Evolutionary conservation across 2,888 invertebrate genomes (phyloP).

Genomic region (Reticulitermes lucifugus): DNA sequence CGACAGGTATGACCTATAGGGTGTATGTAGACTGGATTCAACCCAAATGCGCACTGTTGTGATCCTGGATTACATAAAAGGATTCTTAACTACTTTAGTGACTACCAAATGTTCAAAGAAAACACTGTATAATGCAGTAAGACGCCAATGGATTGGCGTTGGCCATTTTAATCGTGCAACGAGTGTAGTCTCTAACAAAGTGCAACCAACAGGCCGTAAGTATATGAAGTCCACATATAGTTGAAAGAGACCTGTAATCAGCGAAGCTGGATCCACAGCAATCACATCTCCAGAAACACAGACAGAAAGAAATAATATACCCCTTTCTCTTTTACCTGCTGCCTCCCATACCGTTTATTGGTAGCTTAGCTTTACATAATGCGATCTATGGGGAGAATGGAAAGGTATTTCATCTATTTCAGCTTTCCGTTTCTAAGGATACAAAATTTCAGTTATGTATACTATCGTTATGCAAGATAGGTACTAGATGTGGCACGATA

Average conservation of each 20-base stretch:
- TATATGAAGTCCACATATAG: constrained; percentile 13
- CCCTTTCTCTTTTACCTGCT: constrained; percentile 8
- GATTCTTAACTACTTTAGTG: too few species aligned
- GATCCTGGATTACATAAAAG: too few species aligned
- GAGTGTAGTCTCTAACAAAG: constrained; percentile 18
- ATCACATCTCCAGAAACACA: constrained; percentile 28
- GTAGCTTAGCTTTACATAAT: not conserved
- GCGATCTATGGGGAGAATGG: not conserved
- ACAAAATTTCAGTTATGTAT: not conserved
- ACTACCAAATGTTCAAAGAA: too few species aligned
- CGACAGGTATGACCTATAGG: too few species aligned
- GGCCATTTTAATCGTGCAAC: not conserved
- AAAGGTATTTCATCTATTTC: not conserved
- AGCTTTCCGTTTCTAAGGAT: constrained; percentile 9
- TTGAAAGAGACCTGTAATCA: constrained; percentile 21
- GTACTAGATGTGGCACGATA: too few species aligned
- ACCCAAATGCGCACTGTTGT: too few species aligned
- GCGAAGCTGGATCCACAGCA: not conserved
- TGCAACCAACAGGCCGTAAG: not conserved
- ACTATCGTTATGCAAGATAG: too few species aligned
- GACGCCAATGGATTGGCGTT: not conserved
- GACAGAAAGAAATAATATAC: not conserved
- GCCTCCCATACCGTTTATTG: not conserved
- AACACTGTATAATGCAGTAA: not conserved
- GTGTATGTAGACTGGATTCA: too few species aligned